Base-by-base conservation (phyloP, 2,797 vertebrate genomes). In the Halcyon smyrnensis region DNA sequence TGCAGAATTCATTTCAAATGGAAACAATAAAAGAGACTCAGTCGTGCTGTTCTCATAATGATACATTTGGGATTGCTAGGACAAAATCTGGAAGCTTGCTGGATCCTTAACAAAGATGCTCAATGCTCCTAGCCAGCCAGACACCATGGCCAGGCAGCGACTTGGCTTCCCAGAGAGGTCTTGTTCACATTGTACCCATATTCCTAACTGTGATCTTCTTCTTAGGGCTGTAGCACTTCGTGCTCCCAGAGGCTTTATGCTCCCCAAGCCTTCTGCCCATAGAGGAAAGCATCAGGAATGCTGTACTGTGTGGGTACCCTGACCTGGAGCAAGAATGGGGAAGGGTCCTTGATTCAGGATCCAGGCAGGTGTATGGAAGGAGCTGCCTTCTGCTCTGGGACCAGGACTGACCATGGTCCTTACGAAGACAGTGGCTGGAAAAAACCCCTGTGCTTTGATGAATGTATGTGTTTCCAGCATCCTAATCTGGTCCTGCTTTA, bases 1-100 rank as follows among this genome's bases (percentile, higher is more conserved):
- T n/a, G 82, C 3, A 2, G 94, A 85, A 87, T 51, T 68, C 54
- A 45, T 86, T 92, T 93, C 78, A 75, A 93, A 95, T 1, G 12
- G 92, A 87, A 94, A 89, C 81, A 83, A 78, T 95, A 83, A 95
- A 96, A 89, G 64, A 85, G 60, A 36, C 68, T 81, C 54, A 62
- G 90, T 19, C 7, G 9, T 56, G 81, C 53, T 94, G 8, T 80
- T 59, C 62, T 68, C 30, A 9, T 59, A 93, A 95, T 27, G 78
- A 68, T 12, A 13, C 88, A 51, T 87, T 20, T 6, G n/a, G 65
- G 87, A 91, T 71, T 37, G 68, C 54, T 30, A 78, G 67, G 78
- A 24, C 14, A 50, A 74, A 24, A 41, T 60, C 64, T 80, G 86
- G 87, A 93, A 83, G 78, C 68, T 90, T 71, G 30, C 41, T 90